Conservation (phyloP, 2,113 vertebrate species). For the Myanophis thanlyinensis region DNA sequence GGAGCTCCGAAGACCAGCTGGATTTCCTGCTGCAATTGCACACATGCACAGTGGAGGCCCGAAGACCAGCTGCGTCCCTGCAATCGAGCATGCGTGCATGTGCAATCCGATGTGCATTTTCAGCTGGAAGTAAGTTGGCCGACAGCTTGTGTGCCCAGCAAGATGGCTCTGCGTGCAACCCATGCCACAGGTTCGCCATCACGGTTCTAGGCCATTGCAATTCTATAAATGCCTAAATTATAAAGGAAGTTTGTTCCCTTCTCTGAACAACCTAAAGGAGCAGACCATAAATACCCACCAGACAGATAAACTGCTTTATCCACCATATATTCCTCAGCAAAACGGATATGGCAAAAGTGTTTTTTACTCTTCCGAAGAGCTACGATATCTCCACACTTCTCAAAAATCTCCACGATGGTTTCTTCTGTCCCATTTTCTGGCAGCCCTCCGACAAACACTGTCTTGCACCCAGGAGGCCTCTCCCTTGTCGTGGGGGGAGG, state of each 20-base stretch:
- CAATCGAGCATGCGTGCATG: too few species aligned
- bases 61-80: too few species aligned
- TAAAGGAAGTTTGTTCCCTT: not conserved
- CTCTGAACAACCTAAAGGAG: not conserved
- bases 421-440: constrained; percentile 90
- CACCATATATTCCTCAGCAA: constrained; percentile 89
- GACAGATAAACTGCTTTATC: constrained; percentile 95
- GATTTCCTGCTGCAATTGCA: too few species aligned
- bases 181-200: too few species aligned
- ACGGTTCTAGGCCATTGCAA: fast-evolving
- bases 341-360: constrained; percentile 96
- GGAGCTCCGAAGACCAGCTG: too few species aligned
- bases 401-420: constrained; percentile 92
- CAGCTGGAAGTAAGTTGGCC: too few species aligned
- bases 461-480: constrained; percentile 94
- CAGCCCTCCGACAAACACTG: constrained; percentile 93
- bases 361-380: constrained; percentile 97
- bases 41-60: too few species aligned
- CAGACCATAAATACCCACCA: constrained; percentile 69
- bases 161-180: too few species aligned
- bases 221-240: not conserved
- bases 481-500: constrained; percentile 91
- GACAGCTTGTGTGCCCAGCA: too few species aligned
- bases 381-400: constrained; percentile 91
- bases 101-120: too few species aligned